A percentile compares a stretch with the other conserved stretches of the same genome.
phyloP scores from a whole-genome alignment of 2,888 invertebrate species.

The Dynastes grantii region DNA sequence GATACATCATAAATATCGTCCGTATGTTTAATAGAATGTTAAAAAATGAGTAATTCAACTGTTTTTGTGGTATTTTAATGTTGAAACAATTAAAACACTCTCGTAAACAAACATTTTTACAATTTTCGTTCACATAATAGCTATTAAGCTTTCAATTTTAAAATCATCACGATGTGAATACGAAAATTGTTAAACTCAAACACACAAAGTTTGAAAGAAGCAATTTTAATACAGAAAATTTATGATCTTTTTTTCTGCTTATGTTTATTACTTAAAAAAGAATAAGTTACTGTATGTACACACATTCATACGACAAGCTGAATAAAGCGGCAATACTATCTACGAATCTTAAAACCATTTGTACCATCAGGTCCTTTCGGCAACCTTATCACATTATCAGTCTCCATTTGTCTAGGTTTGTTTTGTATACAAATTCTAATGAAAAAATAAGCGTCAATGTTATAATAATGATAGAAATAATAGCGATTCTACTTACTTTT shows the following conservation, averaged over 20 bases:
- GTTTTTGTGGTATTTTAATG: not conserved
- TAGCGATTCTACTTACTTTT: conserved; percentile 71
- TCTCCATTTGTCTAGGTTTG: conserved; percentile 61
- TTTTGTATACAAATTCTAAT: conserved; percentile 64
- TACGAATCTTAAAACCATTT: conserved; percentile 78
- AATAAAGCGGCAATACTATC: conserved; percentile 72
- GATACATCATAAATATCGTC: no score
- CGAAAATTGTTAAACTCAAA: not conserved
- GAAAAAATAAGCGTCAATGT: conserved; percentile 14
- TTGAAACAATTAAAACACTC: not conserved
- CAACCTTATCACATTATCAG: conserved; percentile 76
- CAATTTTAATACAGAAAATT: conserved; percentile 37
- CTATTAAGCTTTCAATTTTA: no score
- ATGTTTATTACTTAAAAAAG: conserved; percentile 47
- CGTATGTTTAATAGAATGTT: no score
- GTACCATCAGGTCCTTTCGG: conserved; percentile 88
- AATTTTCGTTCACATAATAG: no score
- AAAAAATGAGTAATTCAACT: no score
- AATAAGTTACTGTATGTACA: conserved; percentile 51
- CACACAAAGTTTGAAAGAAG: conserved; percentile 18
- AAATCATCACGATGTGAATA: no score
- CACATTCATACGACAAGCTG: conserved; percentile 20
- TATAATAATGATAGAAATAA: conserved; percentile 30
- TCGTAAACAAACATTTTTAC: no score
- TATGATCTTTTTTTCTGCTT: conserved; percentile 16